Conservation (phyloP, 1,140 invertebrate species). For the Camponotus floridanus region DNA sequence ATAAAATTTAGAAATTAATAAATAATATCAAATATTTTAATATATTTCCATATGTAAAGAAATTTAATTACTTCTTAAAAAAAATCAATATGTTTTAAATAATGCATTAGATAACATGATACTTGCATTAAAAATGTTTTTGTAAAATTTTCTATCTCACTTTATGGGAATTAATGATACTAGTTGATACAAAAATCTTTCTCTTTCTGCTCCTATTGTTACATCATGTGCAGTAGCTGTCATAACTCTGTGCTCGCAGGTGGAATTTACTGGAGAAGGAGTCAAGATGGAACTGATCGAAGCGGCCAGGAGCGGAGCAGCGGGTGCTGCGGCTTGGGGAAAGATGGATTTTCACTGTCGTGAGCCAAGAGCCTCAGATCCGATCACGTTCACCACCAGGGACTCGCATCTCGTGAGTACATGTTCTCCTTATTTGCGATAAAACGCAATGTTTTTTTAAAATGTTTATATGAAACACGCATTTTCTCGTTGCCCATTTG, state of each 20-base stretch:
- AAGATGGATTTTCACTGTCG: constrained; percentile 96
- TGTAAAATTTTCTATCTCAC: not conserved
- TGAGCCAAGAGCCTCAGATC: constrained; percentile 94
- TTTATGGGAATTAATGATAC: not conserved
- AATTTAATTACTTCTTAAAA: not conserved
- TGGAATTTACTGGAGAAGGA: constrained; percentile 96
- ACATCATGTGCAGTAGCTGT: not conserved
- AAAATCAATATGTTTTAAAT: too few relatives aligned
- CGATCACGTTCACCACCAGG: constrained; percentile 95
- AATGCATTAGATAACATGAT: too few relatives aligned
- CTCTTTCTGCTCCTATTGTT: not conserved
- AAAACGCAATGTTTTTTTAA: not conserved
- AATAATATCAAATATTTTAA: too few relatives aligned
- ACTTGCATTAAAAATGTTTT: not conserved
- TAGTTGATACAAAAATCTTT: not conserved
- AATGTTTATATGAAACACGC: not conserved
- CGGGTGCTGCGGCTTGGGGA: constrained; percentile 95
- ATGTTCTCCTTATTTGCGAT: constrained; percentile 39
- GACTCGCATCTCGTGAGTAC: constrained; percentile 94
- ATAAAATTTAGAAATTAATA: too few relatives aligned
- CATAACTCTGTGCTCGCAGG: constrained; percentile 86
- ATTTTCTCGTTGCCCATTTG: not conserved
- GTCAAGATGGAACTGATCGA: constrained; percentile 95
- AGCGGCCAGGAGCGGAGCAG: constrained; percentile 93
- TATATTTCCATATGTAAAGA: not conserved